Evolutionary conservation across 2,888 invertebrate species (phyloP).

Genomic region (Thymelicus sylvestris): DNA sequence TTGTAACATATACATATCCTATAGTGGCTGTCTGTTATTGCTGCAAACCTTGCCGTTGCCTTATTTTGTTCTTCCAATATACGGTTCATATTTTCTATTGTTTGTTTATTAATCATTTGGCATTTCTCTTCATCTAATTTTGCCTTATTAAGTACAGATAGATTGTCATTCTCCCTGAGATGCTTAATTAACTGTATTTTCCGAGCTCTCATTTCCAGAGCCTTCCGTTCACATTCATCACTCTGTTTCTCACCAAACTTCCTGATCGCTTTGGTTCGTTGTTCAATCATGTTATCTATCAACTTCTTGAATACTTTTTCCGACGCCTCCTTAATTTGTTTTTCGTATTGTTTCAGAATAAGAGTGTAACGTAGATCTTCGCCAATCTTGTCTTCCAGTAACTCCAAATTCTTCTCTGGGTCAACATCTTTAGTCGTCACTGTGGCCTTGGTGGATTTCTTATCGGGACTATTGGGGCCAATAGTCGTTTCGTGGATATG

Average conservation of each 20-base stretch:
- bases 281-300: constrained; percentile 67
- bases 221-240: constrained; percentile 65
- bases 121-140: constrained; percentile 80
- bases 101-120: constrained; percentile 68
- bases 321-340: constrained; percentile 59
- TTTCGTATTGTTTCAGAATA: constrained; percentile 67
- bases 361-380: constrained; percentile 67
- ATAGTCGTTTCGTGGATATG: constrained; percentile 81
- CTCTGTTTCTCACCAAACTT: constrained; percentile 65
- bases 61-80: constrained; percentile 80
- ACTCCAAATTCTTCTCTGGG: constrained; percentile 53
- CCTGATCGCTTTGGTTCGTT: constrained; percentile 62
- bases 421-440: constrained; percentile 44
- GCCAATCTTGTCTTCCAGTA: constrained; percentile 65
- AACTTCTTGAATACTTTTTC: constrained; percentile 63
- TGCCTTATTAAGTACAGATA: constrained; percentile 68
- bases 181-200: constrained; percentile 72
- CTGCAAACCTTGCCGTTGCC: constrained; percentile 76
- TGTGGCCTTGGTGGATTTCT: constrained; percentile 44
- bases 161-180: constrained; percentile 81
- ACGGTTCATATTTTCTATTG: constrained; percentile 77
- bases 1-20: constrained; percentile 84
- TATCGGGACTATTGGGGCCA: constrained; percentile 67
- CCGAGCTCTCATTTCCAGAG: constrained; percentile 71
- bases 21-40: constrained; percentile 83